A percentile compares a stretch with the other conserved stretches of the same genome.
Conservation (phyloP, 2,888 invertebrate genomes). For the Spodoptera picta region DNA sequence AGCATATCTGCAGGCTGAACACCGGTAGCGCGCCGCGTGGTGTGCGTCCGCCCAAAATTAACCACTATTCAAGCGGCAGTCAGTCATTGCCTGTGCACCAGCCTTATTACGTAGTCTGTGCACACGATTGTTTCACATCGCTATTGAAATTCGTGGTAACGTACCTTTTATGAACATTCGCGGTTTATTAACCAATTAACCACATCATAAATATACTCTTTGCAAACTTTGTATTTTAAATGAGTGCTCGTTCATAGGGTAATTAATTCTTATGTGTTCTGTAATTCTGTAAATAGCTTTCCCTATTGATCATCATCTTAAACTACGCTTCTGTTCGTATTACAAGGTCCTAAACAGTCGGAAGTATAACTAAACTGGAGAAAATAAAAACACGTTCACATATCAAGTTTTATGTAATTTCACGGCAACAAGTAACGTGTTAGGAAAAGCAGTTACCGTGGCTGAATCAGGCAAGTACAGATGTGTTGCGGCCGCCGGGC, state of each 20-base stretch:
- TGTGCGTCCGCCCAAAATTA: conserved; percentile 62
- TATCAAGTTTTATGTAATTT: conserved; percentile 43
- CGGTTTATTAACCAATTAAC: conserved; percentile 37
- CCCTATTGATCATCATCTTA: conserved; percentile 7
- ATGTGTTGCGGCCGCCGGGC: conserved; percentile 63
- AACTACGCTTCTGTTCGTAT: too few relatives aligned
- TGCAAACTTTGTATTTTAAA: conserved; percentile 11
- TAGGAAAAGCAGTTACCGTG: conserved; percentile 71
- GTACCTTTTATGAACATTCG: conserved; percentile 31
- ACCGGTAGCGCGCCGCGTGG: conserved; percentile 56
- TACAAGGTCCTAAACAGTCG: too few relatives aligned
- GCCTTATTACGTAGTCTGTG: conserved; percentile 53
- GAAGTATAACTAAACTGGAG: not conserved
- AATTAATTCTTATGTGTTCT: conserved; percentile 16
- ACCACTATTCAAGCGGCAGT: conserved; percentile 21
- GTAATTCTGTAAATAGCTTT: conserved; percentile 10
- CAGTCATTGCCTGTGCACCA: conserved; percentile 8
- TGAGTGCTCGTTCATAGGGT: conserved; percentile 7
- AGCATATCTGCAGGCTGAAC: conserved; percentile 61
- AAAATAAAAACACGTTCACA: conserved; percentile 26
- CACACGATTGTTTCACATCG: conserved; percentile 41
- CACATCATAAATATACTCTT: conserved; percentile 34
- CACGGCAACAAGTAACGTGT: conserved; percentile 55
- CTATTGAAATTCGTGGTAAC: conserved; percentile 35
- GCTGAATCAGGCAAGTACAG: conserved; percentile 69